A percentile compares a stretch with the other conserved stretches of the same genome.
These are phyloP conservation scores for Eulemur mongoz DNA, from an alignment of 2,797 vertebrate genomes.

Conservation along the genomic window DNA sequence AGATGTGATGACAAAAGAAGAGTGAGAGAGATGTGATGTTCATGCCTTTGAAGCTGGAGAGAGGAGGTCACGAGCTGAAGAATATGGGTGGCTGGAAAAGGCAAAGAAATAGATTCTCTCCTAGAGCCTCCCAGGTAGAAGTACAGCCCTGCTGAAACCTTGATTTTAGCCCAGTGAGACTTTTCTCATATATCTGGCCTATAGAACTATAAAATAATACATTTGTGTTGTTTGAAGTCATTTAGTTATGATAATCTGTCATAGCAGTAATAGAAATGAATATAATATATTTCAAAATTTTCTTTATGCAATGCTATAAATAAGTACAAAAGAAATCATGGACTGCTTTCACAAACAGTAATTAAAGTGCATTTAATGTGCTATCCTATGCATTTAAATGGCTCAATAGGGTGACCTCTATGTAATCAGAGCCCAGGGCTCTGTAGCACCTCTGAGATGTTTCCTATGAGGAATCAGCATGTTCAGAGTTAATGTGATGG, in stretches of 20 bases:
- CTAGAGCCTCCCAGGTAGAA: not conserved
- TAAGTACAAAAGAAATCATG: not conserved
- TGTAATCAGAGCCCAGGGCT: not conserved
- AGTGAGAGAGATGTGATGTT: not conserved
- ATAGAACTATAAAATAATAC: not conserved
- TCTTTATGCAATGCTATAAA: not conserved
- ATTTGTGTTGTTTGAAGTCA: not conserved
- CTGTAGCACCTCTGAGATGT: not conserved
- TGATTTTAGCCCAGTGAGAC: not conserved
- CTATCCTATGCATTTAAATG: not conserved
- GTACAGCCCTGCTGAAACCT: no score
- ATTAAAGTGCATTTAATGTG: not conserved
- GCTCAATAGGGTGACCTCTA: no score
- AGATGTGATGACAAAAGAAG: not conserved
- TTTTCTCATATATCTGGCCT: not conserved
- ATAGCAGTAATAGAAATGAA: not conserved
- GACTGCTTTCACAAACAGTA: not conserved
- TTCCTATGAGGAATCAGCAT: not conserved
- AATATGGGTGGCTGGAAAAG: not conserved
- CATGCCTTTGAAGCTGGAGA: not conserved
- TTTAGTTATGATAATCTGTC: not conserved
- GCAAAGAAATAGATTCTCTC: not conserved
- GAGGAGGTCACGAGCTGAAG: not conserved
- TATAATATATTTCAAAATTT: not conserved
- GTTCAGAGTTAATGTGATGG: not conserved